A percentile compares a stretch with the other conserved stretches of the same genome.
These are phyloP conservation scores for Zaprionus nigranus DNA, from an alignment of 1,140 invertebrate genomes.

Conservation along the genomic window DNA sequence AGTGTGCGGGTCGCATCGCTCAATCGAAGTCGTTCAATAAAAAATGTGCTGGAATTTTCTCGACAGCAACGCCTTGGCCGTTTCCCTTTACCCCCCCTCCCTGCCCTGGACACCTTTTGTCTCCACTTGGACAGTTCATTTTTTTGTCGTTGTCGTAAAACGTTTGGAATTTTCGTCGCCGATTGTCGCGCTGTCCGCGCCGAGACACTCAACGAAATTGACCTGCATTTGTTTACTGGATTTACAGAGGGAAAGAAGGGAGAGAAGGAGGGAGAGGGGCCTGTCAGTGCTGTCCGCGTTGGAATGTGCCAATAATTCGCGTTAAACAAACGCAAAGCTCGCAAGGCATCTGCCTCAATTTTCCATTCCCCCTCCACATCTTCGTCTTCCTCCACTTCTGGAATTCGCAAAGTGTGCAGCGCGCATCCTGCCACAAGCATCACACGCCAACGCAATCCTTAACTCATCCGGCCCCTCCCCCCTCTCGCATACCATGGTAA, in stretches of 20 bases:
- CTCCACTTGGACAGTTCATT: conserved; percentile 33
- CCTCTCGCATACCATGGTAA: neutral
- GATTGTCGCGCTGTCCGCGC: conserved; percentile 45
- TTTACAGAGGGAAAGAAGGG: neutral
- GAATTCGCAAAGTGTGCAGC: conserved; percentile 8
- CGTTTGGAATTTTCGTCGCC: conserved; percentile 61
- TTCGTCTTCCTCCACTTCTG: neutral
- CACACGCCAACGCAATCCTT: neutral
- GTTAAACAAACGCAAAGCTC: conserved; percentile 32
- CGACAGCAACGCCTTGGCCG: conserved; percentile 39
- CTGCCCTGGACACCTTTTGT: conserved; percentile 11
- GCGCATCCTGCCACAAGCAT: neutral
- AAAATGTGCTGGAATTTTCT: conserved; percentile 69
- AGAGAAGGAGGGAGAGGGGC: neutral
- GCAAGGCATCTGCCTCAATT: neutral
- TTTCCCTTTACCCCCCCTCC: neutral
- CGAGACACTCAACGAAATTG: conserved; percentile 46
- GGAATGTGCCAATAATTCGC: conserved; percentile 54
- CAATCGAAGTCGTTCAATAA: conserved; percentile 76
- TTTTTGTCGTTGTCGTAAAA: conserved; percentile 48
- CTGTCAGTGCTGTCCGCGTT: conserved; percentile 14
- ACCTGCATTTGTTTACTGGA: conserved; percentile 63
- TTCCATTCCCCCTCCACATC: neutral
- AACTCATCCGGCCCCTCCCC: neutral
- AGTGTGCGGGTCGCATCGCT: conserved; percentile 30